Base-by-base conservation (phyloP, 2,888 invertebrate genomes). In the Oligia strigilis region DNA sequence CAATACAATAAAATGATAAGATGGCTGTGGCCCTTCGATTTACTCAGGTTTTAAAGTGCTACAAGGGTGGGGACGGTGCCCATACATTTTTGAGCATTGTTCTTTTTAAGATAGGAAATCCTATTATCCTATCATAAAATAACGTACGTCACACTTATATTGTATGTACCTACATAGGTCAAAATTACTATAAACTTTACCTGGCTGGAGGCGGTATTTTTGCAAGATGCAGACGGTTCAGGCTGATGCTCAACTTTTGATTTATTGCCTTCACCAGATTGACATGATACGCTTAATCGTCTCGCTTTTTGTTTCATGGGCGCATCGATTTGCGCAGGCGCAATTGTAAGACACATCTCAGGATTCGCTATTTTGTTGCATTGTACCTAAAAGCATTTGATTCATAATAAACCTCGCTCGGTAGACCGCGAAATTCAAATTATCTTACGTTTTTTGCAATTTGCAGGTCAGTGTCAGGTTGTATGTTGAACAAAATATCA, bases 181-280 rank as follows among this genome's bases (percentile, higher is more conserved):
- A 23, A 19, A 55, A 77, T 46, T 0, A 19, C 9, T 58, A n/a
- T 60, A 64, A 36, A 17, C 55, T 43, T 85, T 77, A 86, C 86
- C 78, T 49, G 74, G 49, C 49, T 40, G 40, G 58, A 69, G 9
- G 36, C 1, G 11, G 62, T 55, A 14, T 58, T 19, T 58, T 79
- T 82, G 62, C n/a, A 36, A 36, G 43, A 73, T 40, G 17, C 60
- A 76, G 52, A 65, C 29, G 14, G 43, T 29, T 73, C 73, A 40
- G 17, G 13, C 75, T 69, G 79, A 66, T 75, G 69, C 29, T 78
- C 77, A 75, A 65, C 65, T 78, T 65, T 75, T 67, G 83, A 87
- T 36, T 78, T 69, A 60, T 58, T 78, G 80, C 80, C 73, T 72
- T 75, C 84, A 40, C 81, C 75, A 84, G 80, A 89, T 80, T 91